phyloP scores from a whole-genome alignment of 2,888 invertebrate species.

The Cryptocheilus praepositus region DNA sequence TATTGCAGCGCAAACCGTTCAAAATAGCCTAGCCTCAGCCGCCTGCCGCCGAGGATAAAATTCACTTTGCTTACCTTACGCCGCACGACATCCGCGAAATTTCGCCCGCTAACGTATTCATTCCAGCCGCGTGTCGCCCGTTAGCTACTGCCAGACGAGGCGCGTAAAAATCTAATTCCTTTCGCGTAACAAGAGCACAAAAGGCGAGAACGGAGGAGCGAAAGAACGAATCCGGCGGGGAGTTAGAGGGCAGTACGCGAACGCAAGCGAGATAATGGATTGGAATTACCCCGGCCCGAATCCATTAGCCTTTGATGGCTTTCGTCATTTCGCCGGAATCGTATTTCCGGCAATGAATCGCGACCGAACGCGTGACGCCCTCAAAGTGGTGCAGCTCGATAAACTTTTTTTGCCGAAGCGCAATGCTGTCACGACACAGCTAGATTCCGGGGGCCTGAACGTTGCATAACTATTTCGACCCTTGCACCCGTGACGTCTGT shows the following conservation, averaged over 20 bases:
- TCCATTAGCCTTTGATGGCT: conserved; percentile 44
- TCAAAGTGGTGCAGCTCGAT: conserved; percentile 18
- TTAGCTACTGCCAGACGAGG: no score
- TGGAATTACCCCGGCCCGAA: conserved; percentile 40
- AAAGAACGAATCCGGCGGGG: background rate
- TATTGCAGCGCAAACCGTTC: no score
- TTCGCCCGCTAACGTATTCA: no score
- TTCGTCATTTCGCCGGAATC: conserved; percentile 32
- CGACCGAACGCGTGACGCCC: conserved; percentile 15
- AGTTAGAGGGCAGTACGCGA: no score
- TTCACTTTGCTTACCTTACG: no score
- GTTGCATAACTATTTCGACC: background rate
- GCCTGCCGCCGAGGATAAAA: no score
- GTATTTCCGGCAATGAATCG: conserved; percentile 34
- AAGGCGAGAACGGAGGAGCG: background rate
- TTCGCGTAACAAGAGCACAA: background rate
- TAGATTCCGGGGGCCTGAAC: background rate
- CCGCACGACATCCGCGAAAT: no score
- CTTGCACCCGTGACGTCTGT: background rate
- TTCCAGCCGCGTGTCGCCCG: no score
- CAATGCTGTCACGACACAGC: background rate
- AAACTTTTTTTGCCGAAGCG: conserved; percentile 6
- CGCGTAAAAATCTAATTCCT: background rate
- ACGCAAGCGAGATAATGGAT: conserved; percentile 31
- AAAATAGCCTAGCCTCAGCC: no score